A percentile compares a stretch with the other conserved stretches of the same genome.
phyloP scores from a whole-genome alignment of 2,797 vertebrate genomes.

The Myotis findleyi region DNA sequence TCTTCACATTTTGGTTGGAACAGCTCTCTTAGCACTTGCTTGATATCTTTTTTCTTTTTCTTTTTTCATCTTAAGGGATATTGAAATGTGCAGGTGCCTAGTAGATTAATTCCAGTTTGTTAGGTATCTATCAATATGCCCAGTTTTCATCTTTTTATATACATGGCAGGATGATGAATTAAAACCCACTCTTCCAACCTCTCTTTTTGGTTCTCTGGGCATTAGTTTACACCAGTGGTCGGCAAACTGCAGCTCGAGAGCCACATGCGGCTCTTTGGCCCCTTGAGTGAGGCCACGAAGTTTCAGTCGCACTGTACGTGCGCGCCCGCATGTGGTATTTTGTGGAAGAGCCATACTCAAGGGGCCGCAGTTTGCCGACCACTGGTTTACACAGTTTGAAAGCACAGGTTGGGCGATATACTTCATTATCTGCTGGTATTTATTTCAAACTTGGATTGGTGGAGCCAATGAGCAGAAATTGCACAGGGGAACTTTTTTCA shows the following conservation, averaged over 20 bases:
- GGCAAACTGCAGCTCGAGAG: no score
- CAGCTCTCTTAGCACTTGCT: background rate
- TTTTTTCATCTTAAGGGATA: background rate
- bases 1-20: background rate
- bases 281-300: no score
- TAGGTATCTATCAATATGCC: background rate
- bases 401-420: background rate
- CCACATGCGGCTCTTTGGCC: no score
- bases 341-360: no score
- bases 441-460: background rate
- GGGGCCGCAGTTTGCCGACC: no score
- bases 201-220: background rate
- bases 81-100: background rate
- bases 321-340: no score
- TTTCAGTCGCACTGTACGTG: no score
- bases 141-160: background rate
- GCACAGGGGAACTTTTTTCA: conserved; percentile 15
- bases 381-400: background rate
- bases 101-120: conserved; percentile 1
- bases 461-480: conserved; percentile 21
- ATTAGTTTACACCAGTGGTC: background rate
- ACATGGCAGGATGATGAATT: background rate
- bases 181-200: background rate
- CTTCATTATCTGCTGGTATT: conserved; percentile 5
- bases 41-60: background rate